phyloP scores from a whole-genome alignment of 23 tunicate species.

The Halocynthia roretzi region DNA sequence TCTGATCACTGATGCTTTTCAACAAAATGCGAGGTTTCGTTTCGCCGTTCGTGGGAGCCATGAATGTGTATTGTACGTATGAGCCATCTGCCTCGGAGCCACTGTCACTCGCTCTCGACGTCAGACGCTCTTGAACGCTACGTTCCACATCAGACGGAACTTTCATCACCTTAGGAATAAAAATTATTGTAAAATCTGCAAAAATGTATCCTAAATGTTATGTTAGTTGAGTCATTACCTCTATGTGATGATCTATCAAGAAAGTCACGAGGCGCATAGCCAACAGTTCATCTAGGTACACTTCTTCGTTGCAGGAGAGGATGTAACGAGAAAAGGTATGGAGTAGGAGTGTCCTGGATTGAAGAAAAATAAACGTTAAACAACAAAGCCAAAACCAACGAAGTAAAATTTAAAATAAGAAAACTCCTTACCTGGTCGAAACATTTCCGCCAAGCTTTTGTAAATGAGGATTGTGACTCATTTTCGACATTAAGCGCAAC shows the following conservation, averaged over 20 bases:
- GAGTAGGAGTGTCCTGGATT: slow-evolving; percentile 30
- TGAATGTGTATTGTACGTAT: not conserved
- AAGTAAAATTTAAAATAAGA: not conserved
- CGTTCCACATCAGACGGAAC: slow-evolving; percentile 28
- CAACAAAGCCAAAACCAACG: not conserved
- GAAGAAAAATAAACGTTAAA: not conserved
- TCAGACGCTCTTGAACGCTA: slow-evolving; percentile 35
- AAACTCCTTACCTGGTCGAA: slow-evolving; percentile 26
- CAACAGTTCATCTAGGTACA: slow-evolving; percentile 57
- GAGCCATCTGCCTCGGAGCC: slow-evolving; percentile 11
- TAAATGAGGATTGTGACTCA: slow-evolving; percentile 35
- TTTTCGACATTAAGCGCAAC: slow-evolving; percentile 48
- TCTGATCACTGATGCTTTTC: too few species aligned
- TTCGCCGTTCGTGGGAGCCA: slow-evolving; percentile 1
- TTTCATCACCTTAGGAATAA: slow-evolving; percentile 41
- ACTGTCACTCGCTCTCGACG: not conserved
- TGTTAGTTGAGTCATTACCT: slow-evolving; percentile 22
- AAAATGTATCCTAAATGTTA: not conserved
- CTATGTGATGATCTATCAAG: slow-evolving; percentile 47
- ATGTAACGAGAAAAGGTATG: slow-evolving; percentile 51
- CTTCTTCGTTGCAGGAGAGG: slow-evolving; percentile 53
- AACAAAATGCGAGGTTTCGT: too few species aligned
- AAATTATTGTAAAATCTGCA: not conserved
- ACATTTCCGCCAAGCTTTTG: slow-evolving; percentile 15
- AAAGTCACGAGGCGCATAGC: slow-evolving; percentile 55